phyloP scores from a whole-genome alignment of 2,888 invertebrate genomes.

The Epinotia brunnichana region DNA sequence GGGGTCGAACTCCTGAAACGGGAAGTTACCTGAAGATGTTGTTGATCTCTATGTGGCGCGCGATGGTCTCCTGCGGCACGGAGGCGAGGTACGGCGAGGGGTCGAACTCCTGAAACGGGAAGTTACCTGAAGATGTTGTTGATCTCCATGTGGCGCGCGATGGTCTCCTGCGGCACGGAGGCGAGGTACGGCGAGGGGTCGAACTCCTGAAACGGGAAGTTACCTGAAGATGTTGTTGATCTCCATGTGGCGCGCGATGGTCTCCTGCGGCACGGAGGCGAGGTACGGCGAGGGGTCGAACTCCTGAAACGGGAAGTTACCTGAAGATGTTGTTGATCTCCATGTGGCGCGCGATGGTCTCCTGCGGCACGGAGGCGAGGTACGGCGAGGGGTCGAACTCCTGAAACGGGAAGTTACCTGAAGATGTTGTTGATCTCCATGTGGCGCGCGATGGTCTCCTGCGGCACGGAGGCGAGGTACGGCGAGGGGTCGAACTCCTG shows the following conservation, averaged over 20 bases:
- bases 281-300: slow-evolving; percentile 95
- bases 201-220: slow-evolving; percentile 93
- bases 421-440: slow-evolving; percentile 77
- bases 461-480: slow-evolving; percentile 92
- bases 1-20: slow-evolving; percentile 93
- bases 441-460: slow-evolving; percentile 88
- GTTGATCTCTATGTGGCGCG: slow-evolving; percentile 85
- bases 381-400: slow-evolving; percentile 94
- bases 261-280: slow-evolving; percentile 91
- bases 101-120: slow-evolving; percentile 93
- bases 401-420: slow-evolving; percentile 93
- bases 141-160: slow-evolving; percentile 86
- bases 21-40: slow-evolving; percentile 88
- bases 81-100: slow-evolving; percentile 93
- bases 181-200: slow-evolving; percentile 94
- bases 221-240: slow-evolving; percentile 73
- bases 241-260: slow-evolving; percentile 87
- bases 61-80: slow-evolving; percentile 90
- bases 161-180: slow-evolving; percentile 90
- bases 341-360: slow-evolving; percentile 87
- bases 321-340: slow-evolving; percentile 77
- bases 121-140: slow-evolving; percentile 84
- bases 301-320: slow-evolving; percentile 93
- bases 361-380: slow-evolving; percentile 91
- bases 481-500: slow-evolving; percentile 93